phyloP scores from a whole-genome alignment of 2,888 invertebrate species.

The Linnaemya tessellans region DNA sequence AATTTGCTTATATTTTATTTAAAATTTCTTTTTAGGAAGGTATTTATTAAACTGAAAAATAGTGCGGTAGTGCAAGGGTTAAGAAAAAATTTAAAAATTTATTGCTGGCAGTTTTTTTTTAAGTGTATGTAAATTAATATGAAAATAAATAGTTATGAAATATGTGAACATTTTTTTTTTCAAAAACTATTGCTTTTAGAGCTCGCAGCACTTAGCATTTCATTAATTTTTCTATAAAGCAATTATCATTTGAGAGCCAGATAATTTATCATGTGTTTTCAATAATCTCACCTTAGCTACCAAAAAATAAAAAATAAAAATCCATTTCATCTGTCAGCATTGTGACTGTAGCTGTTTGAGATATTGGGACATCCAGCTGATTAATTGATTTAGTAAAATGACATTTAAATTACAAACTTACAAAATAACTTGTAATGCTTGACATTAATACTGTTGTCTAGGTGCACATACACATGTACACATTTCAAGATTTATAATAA shows the following conservation, averaged over 20 bases:
- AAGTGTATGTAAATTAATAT: slow-evolving; percentile 2
- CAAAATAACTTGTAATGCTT: background rate
- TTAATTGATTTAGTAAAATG: slow-evolving; percentile 4
- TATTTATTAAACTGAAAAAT: no score
- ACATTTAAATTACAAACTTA: background rate
- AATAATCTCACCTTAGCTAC: background rate
- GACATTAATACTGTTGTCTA: background rate
- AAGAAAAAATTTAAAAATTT: no score
- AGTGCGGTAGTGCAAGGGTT: no score
- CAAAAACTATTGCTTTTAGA: background rate
- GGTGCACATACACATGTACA: no score
- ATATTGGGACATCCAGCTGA: background rate
- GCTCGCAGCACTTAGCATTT: background rate
- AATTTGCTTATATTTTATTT: no score
- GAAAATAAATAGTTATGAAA: background rate
- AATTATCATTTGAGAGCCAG: background rate
- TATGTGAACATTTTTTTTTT: background rate
- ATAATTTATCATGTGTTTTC: background rate
- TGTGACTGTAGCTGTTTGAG: background rate
- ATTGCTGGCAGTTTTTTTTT: background rate
- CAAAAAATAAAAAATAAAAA: background rate
- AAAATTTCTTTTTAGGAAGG: no score
- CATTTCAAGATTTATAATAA: no score
- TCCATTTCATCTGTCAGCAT: background rate
- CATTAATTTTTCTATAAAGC: slow-evolving; percentile 1